phyloP scores from a whole-genome alignment of 1,140 invertebrate species.

The Drosophila arizonae region DNA sequence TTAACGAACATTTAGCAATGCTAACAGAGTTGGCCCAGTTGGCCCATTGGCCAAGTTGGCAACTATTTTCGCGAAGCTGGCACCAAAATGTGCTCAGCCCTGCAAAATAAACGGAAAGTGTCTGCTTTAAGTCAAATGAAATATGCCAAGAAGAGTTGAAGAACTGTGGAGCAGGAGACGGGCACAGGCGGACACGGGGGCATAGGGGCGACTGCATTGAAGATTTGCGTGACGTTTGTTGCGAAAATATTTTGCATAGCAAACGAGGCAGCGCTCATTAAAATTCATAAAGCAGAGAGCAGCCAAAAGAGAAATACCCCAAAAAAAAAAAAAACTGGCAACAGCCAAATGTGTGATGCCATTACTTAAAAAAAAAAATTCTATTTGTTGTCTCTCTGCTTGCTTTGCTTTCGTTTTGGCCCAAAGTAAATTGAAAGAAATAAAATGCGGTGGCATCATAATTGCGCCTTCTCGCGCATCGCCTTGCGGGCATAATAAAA shows the following conservation, averaged over 20 bases:
- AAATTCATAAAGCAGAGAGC: slow-evolving; percentile 64
- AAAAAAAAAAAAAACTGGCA: slow-evolving; percentile 18
- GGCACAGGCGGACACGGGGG: background rate
- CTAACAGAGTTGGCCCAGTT: slow-evolving; percentile 59
- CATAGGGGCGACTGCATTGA: slow-evolving; percentile 39
- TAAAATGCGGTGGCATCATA: slow-evolving; percentile 68
- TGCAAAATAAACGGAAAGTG: slow-evolving; percentile 47
- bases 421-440: slow-evolving; percentile 74
- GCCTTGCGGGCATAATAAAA: slow-evolving; percentile 66
- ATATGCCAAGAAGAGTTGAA: slow-evolving; percentile 33
- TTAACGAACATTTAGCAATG: slow-evolving; percentile 74
- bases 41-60: slow-evolving; percentile 68
- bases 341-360: slow-evolving; percentile 41
- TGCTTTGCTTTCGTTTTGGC: slow-evolving; percentile 3
- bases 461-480: slow-evolving; percentile 60
- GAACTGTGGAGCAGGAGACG: background rate
- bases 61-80: slow-evolving; percentile 48
- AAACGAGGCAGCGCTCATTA: slow-evolving; percentile 70
- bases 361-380: no score
- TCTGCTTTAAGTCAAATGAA: slow-evolving; percentile 50
- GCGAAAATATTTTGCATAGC: slow-evolving; percentile 61
- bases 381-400: slow-evolving; percentile 21
- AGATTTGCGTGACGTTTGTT: slow-evolving; percentile 68
- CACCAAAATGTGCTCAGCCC: slow-evolving; percentile 18
- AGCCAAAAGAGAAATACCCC: slow-evolving; percentile 24